These are phyloP conservation scores for Paedocypris sp. DNA, from an alignment of 2,113 vertebrate genomes.

Conservation along the genomic window DNA sequence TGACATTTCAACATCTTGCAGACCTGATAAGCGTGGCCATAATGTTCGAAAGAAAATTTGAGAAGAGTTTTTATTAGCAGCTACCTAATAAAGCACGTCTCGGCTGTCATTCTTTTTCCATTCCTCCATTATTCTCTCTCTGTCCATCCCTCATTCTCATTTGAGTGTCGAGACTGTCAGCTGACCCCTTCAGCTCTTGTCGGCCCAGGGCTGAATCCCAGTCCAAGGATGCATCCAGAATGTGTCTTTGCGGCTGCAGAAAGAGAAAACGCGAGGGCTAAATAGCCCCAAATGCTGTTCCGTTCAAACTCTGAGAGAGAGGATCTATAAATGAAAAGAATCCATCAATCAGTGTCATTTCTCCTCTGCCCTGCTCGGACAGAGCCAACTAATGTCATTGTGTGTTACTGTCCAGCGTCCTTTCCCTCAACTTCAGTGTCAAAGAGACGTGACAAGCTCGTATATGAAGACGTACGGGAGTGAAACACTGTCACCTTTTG, in stretches of 20 bases:
- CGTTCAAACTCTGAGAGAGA: constrained; percentile 55
- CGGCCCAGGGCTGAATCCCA: constrained; percentile 17
- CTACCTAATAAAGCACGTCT: constrained; percentile 11
- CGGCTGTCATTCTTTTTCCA: constrained; percentile 19
- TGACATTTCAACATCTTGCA: constrained; percentile 12
- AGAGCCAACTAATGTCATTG: constrained; percentile 90
- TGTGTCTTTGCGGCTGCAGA: not conserved
- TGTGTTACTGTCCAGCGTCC: constrained; percentile 87
- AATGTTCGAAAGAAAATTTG: not conserved
- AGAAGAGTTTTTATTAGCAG: constrained; percentile 22
- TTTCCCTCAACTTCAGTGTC: constrained; percentile 74
- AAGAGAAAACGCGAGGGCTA: constrained; percentile 19
- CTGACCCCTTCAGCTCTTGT: constrained; percentile 16
- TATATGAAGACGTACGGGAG: constrained; percentile 68
- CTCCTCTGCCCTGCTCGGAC: constrained; percentile 76
- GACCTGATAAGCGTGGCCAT: constrained; percentile 16
- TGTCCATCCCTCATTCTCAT: constrained; percentile 12
- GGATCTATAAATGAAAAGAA: constrained; percentile 85
- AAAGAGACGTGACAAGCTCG: constrained; percentile 89
- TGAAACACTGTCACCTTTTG: constrained; percentile 90
- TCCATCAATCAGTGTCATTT: constrained; percentile 96
- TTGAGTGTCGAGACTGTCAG: constrained; percentile 20
- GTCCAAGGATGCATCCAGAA: constrained; percentile 1
- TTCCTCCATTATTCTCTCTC: not conserved
- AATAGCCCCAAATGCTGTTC: constrained; percentile 47